These are phyloP conservation scores for Bruchidius siliquastri DNA, from an alignment of 2,888 invertebrate species.

Conservation along the genomic window DNA sequence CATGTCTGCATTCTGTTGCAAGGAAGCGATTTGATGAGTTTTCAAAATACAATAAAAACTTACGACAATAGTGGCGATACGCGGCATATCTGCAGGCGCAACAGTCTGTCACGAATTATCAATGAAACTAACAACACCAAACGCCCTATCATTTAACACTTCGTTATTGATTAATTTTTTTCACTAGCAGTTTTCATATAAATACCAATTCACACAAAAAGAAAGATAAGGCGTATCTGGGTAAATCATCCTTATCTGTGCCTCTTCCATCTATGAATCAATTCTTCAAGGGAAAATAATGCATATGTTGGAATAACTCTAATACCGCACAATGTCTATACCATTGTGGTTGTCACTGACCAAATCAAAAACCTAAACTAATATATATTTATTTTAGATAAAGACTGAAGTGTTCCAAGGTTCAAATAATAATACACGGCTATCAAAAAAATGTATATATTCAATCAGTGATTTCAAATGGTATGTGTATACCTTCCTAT, in stretches of 20 bases:
- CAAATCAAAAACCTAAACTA: not conserved
- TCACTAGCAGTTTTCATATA: not conserved
- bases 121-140: constrained; percentile 3
- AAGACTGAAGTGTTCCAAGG: not conserved
- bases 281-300: not conserved
- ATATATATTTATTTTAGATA: not conserved
- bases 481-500: too few species aligned
- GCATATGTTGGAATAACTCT: not conserved
- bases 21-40: too few species aligned
- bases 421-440: too few species aligned
- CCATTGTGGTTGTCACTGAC: not conserved
- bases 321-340: not conserved
- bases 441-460: too few species aligned
- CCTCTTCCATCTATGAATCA: not conserved
- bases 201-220: not conserved
- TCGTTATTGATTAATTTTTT: constrained; percentile 4
- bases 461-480: too few species aligned
- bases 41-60: not conserved
- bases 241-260: not conserved
- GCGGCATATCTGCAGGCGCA: constrained; percentile 5
- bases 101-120: constrained; percentile 4
- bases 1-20: too few species aligned
- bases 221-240: constrained; percentile 1
- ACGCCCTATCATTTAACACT: not conserved
- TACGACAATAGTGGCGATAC: constrained; percentile 5